phyloP scores from a whole-genome alignment of 2,113 vertebrate species.

The Agapornis roseicollis region DNA sequence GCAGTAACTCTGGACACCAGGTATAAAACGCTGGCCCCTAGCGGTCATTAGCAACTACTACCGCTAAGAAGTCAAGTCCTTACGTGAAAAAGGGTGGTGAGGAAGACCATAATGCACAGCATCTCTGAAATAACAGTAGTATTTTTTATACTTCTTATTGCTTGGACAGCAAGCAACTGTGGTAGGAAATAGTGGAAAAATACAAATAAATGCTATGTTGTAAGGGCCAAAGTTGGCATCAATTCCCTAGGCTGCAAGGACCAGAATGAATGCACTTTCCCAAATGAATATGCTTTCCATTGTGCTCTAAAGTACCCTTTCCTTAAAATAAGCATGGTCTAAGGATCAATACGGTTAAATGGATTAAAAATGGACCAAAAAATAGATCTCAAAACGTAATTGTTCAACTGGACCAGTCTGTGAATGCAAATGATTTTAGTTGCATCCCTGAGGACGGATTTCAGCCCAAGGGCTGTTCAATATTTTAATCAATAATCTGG shows the following conservation, averaged over 20 bases:
- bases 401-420: neutral
- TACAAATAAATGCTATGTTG: neutral
- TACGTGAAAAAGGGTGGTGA: neutral
- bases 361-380: slow-evolving; percentile 54
- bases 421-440: slow-evolving; percentile 29
- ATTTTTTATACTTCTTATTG: neutral
- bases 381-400: slow-evolving; percentile 16
- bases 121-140: neutral
- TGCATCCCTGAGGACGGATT: neutral
- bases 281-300: slow-evolving; percentile 35
- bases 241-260: neutral
- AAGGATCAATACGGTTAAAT: slow-evolving; percentile 53
- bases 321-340: slow-evolving; percentile 15
- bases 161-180: neutral
- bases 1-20: neutral
- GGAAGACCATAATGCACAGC: neutral
- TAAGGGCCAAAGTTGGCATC: neutral
- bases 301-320: slow-evolving; percentile 11
- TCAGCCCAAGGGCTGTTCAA: slow-evolving; percentile 1
- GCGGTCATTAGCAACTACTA: neutral
- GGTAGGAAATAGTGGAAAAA: neutral
- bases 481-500: slow-evolving; percentile 52
- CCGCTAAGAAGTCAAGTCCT: neutral
- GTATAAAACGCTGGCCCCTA: slow-evolving; percentile 9
- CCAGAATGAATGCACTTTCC: neutral